Percentiles rank a stretch among this genome's conserved stretches.
phyloP scores from a whole-genome alignment of 2,113 vertebrate genomes.

The Petroica traversi region DNA sequence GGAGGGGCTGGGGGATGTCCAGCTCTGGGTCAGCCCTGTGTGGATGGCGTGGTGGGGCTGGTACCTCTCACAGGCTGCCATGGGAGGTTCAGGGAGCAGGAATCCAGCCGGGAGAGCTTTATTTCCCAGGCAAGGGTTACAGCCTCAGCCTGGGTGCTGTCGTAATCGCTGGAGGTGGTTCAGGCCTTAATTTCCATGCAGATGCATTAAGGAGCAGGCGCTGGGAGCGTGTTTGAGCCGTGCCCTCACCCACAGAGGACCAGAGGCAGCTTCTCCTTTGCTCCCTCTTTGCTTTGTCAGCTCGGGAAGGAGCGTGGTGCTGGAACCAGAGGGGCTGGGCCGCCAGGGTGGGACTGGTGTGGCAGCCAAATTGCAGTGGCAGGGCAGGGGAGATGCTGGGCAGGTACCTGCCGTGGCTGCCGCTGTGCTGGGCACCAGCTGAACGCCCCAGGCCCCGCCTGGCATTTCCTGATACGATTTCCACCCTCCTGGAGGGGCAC shows the following conservation, averaged over 20 bases:
- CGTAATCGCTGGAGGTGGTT: constrained; percentile 35
- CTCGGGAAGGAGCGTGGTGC: fast-evolving
- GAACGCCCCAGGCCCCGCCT: not conserved
- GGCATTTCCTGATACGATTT: not conserved
- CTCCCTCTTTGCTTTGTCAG: not conserved
- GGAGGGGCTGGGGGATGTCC: not conserved
- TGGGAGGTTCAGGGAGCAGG: not conserved
- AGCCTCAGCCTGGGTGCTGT: constrained; percentile 16
- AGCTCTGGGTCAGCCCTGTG: not conserved
- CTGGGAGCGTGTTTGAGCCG: not conserved
- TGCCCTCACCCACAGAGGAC: not conserved
- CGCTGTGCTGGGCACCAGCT: not conserved
- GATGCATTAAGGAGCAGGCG: not conserved
- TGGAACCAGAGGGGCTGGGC: not conserved
- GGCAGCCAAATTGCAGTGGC: fast-evolving
- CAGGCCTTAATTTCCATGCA: constrained; percentile 42
- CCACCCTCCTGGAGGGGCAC: not conserved
- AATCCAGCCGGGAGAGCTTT: not conserved
- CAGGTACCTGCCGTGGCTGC: not conserved
- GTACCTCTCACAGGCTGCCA: not conserved
- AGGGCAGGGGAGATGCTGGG: not conserved
- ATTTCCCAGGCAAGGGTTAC: not conserved
- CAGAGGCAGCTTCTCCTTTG: not conserved
- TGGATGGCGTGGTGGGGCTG: not conserved
- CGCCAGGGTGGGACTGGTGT: not conserved